phyloP scores from a whole-genome alignment of 1,140 invertebrate species.

The Ceratina australensis region DNA sequence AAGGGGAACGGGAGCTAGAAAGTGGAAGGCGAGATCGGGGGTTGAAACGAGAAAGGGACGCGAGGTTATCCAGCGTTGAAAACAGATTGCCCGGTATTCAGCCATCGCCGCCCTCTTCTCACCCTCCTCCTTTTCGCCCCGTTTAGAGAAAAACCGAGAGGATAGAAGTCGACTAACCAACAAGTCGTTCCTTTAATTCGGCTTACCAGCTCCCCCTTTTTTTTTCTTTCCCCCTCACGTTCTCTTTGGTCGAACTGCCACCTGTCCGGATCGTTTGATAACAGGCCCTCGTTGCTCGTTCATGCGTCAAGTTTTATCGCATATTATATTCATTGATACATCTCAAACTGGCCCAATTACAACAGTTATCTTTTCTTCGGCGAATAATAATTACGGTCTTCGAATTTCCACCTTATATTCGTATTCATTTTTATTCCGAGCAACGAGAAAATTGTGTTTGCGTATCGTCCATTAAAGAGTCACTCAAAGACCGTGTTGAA shows the following conservation, averaged over 20 bases:
- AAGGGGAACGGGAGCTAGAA: conserved; percentile 58
- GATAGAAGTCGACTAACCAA: conserved; percentile 73
- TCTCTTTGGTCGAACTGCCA: conserved; percentile 23
- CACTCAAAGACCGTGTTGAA: neutral
- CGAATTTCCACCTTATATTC: no score
- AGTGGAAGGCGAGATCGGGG: conserved; percentile 33
- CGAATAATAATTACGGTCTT: no score
- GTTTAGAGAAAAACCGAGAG: conserved; percentile 54
- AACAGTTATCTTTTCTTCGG: no score
- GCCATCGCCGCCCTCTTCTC: conserved; percentile 15
- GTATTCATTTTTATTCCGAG: neutral
- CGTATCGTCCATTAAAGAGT: conserved; percentile 2
- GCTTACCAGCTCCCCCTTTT: conserved; percentile 57
- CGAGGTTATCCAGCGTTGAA: conserved; percentile 69
- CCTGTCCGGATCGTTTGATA: conserved; percentile 52
- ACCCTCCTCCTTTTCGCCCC: conserved; percentile 41
- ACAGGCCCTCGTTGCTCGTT: conserved; percentile 45
- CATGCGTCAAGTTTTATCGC: neutral
- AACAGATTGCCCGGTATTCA: conserved; percentile 75
- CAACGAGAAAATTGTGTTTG: neutral
- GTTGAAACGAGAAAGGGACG: conserved; percentile 53
- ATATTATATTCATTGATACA: conserved; percentile 11
- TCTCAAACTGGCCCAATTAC: neutral
- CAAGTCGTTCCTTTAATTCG: conserved; percentile 78
- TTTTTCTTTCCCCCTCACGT: conserved; percentile 50